phyloP scores from a whole-genome alignment of 35 echinoderm and acorn worm genomes.

The Holothuria glaberrima region DNA sequence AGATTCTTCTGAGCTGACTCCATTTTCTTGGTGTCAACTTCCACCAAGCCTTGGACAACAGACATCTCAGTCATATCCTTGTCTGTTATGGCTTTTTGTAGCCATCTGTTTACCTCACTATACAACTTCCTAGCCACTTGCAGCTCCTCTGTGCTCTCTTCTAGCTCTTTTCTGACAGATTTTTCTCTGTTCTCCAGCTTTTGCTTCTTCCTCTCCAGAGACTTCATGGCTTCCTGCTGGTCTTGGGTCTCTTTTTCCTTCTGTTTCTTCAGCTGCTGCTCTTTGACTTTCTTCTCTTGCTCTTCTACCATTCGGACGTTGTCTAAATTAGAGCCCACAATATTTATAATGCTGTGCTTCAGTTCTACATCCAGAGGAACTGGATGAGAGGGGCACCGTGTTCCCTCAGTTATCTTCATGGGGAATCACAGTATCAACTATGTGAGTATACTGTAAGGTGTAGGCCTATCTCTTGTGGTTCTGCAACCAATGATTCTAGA shows the following conservation, averaged over 20 bases:
- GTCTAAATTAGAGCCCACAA: too few species aligned
- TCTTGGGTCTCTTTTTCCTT: slow-evolving; percentile 37
- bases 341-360: background rate
- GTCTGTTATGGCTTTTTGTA: slow-evolving; percentile 44
- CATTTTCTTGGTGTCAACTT: slow-evolving; percentile 47
- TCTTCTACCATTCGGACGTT: slow-evolving; percentile 1
- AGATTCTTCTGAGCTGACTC: slow-evolving; percentile 32
- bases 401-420: background rate
- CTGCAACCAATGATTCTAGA: background rate
- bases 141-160: slow-evolving; percentile 36
- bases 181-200: slow-evolving; percentile 41
- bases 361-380: background rate
- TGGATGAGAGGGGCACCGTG: background rate
- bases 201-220: slow-evolving; percentile 35
- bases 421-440: background rate
- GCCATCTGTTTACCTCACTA: slow-evolving; percentile 51
- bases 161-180: slow-evolving; percentile 34
- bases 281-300: slow-evolving; percentile 30
- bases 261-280: slow-evolving; percentile 23
- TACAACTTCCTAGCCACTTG: slow-evolving; percentile 40
- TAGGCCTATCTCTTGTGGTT: background rate
- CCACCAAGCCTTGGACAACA: slow-evolving; percentile 46
- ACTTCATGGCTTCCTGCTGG: slow-evolving; percentile 44
- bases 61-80: slow-evolving; percentile 38
- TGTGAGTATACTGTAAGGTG: background rate